phyloP scores from a whole-genome alignment of 2,888 invertebrate genomes.

The Sipha maydis region DNA sequence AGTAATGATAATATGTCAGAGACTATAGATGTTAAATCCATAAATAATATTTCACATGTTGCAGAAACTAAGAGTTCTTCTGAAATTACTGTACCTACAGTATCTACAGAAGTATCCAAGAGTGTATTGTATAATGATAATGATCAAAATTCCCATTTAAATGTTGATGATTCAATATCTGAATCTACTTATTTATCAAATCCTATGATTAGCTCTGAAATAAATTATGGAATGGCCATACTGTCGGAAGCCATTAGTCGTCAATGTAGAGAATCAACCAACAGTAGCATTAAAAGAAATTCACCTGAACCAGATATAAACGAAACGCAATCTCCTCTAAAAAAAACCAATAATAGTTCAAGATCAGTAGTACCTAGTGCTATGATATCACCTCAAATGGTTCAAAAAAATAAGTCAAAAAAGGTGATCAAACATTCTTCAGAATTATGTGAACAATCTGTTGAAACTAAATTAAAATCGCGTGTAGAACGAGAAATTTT shows the following conservation, averaged over 20 bases:
- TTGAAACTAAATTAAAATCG: background rate
- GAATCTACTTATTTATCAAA: background rate
- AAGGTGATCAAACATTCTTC: background rate
- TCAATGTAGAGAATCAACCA: conserved; percentile 15
- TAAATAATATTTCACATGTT: background rate
- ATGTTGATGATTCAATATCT: background rate
- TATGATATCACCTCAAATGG: conserved; percentile 2
- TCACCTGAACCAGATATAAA: background rate
- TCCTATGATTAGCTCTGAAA: background rate
- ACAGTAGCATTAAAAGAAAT: background rate
- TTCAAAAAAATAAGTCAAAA: background rate
- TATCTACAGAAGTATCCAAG: background rate
- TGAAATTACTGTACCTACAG: background rate
- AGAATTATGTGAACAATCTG: background rate
- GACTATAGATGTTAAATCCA: background rate
- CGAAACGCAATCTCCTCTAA: background rate
- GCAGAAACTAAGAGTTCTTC: background rate
- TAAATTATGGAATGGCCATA: conserved; percentile 34
- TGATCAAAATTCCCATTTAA: background rate
- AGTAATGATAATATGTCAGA: background rate
- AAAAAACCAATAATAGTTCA: background rate
- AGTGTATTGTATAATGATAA: background rate
- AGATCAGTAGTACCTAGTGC: conserved; percentile 2
- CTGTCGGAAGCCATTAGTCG: conserved; percentile 27
- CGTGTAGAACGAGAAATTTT: background rate